Percentiles rank a stretch among this genome's conserved stretches.
phyloP scores from a whole-genome alignment of 2,113 vertebrate genomes.

The Pica pica region DNA sequence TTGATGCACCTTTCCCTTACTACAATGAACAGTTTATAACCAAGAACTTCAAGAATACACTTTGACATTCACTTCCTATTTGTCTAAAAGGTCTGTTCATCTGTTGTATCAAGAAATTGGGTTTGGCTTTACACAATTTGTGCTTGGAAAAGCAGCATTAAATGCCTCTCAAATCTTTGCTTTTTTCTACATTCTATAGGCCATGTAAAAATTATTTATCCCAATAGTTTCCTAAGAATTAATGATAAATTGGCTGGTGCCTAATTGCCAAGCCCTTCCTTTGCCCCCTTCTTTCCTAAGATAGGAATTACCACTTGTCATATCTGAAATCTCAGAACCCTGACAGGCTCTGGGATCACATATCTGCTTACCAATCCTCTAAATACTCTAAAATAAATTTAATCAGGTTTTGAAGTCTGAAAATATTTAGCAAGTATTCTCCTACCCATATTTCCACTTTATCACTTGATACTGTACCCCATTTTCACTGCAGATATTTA shows the following conservation, averaged over 20 bases:
- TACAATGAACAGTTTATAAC: neutral
- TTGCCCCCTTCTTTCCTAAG: neutral
- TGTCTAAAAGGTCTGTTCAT: neutral
- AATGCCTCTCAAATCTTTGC: accelerated
- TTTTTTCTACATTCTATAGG: neutral
- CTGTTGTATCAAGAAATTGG: neutral
- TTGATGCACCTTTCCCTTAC: neutral
- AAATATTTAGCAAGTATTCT: neutral
- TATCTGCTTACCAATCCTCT: neutral
- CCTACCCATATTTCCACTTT: neutral
- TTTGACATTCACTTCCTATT: neutral
- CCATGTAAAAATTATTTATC: neutral
- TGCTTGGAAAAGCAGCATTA: neutral
- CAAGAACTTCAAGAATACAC: neutral
- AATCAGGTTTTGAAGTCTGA: neutral
- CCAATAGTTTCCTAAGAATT: neutral
- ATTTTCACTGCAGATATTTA: neutral
- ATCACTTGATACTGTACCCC: neutral
- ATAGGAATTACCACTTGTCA: neutral
- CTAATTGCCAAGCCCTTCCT: neutral
- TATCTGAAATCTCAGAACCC: neutral
- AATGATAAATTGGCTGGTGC: neutral
- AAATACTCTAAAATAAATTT: neutral
- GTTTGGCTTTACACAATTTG: neutral
- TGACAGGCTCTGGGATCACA: neutral